Percentiles rank a stretch among this genome's conserved stretches.
These are phyloP conservation scores for Strix occidentalis DNA, from an alignment of 2,797 vertebrate species.

Conservation along the genomic window DNA sequence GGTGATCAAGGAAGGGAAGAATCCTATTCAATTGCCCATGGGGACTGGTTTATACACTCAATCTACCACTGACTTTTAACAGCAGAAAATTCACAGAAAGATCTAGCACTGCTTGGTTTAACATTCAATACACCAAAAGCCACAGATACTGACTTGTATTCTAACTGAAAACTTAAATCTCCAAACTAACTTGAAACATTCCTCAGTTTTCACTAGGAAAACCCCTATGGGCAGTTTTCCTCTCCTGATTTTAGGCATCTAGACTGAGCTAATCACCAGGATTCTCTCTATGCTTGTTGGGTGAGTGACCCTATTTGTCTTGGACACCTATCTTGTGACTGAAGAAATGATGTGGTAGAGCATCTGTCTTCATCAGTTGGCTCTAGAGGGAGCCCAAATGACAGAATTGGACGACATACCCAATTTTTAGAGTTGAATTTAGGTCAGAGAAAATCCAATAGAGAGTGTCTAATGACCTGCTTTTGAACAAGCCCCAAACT, in stretches of 20 bases:
- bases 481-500: not conserved
- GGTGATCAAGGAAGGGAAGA: not conserved
- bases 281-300: not conserved
- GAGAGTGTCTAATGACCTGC: not conserved
- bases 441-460: not conserved
- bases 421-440: not conserved
- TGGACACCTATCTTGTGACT: not conserved
- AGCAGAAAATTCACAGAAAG: not conserved
- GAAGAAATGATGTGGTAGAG: not conserved
- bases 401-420: constrained; percentile 12
- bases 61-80: not conserved
- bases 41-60: not conserved
- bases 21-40: not conserved
- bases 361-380: not conserved
- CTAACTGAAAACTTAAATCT: not conserved
- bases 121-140: not conserved
- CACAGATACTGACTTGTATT: not conserved
- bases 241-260: not conserved
- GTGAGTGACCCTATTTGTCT: not conserved
- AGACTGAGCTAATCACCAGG: not conserved
- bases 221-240: not conserved
- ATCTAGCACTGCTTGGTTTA: not conserved
- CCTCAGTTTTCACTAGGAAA: not conserved
- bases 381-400: constrained; percentile 68
- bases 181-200: not conserved